Base-by-base conservation (phyloP, 2,797 vertebrate genomes). In the Melanogrammus aeglefinus region DNA sequence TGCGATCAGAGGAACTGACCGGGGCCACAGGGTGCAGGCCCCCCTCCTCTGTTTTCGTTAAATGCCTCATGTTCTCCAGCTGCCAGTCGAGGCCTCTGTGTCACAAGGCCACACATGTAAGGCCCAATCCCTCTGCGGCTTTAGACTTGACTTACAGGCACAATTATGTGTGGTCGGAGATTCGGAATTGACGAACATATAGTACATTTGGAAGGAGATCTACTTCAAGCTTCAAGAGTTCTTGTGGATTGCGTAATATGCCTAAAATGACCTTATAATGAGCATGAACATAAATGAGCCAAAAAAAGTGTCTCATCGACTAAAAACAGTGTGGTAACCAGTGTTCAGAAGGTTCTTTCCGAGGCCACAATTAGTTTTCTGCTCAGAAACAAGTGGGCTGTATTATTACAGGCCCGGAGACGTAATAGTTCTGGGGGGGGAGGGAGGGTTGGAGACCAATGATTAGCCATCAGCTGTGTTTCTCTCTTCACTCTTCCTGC, bases 401-500 rank as follows among this genome's bases (percentile, higher is more conserved):
- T 82, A 80, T 84, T 87, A 76, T 87, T 86, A 85, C 74, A 84
- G 88, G 80, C 76, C 81, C 35, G n/a, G 73, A 87, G 87, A 88
- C 83, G 86, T 78, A 88, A 86, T 78, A 80, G 72, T 78, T 86
- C 2, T 63, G 57, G 57, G 21, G 21, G 51, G 63, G n/a, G 44
- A 14, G 2, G 63, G 57, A 21, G n/a, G 57, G 21, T 27, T 27
- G 84, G 83, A 85, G 88, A 86, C 88, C 87, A 90, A 91, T 87
- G 90, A 92, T 92, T 91, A 90, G 90, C 85, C 78, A 85, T 85
- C 85, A 91, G 86, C 89, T 88, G 83, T 86, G 85, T 89, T 90
- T 87, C 81, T 86, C n/a, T 78, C 79, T 84, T 81, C 85, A 90
- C 90, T 85, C 85, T 89, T 91, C 90, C 90, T 88, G 89, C 87